Conservation (phyloP, 2,797 vertebrate genomes). For the Neopelma chrysocephalum region DNA sequence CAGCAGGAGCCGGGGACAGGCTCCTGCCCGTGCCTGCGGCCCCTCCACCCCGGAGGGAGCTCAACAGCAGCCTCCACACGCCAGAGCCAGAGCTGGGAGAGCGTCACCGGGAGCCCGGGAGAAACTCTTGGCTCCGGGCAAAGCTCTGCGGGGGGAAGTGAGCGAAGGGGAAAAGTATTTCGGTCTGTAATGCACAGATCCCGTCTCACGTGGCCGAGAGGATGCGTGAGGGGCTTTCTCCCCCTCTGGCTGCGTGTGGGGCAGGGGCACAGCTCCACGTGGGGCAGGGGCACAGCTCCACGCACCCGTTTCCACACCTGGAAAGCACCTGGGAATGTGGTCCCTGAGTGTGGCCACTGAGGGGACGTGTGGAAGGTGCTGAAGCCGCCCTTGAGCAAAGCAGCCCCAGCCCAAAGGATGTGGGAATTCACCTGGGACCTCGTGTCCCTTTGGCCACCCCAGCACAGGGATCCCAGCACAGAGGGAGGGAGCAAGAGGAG, state of each 20-base stretch:
- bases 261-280: background rate
- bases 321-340: background rate
- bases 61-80: background rate
- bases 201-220: background rate
- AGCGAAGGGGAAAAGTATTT: slow-evolving; percentile 44
- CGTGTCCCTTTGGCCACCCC: background rate
- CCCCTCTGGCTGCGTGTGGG: rapidly evolving
- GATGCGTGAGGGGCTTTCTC: background rate
- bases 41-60: background rate
- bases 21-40: background rate
- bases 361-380: rapidly evolving
- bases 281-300: background rate
- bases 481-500: background rate
- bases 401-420: background rate
- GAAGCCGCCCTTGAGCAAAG: background rate
- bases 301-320: background rate
- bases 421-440: rapidly evolving
- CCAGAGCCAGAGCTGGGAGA: background rate
- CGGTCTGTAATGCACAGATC: background rate
- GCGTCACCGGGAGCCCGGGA: background rate
- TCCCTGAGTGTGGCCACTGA: rapidly evolving
- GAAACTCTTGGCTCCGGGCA: background rate
- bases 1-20: rapidly evolving
- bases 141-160: background rate
- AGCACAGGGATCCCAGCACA: background rate